Percentiles rank a stretch among this genome's conserved stretches.
Conservation (phyloP, 1,140 invertebrate species). For the Drosophila tropicalis region DNA sequence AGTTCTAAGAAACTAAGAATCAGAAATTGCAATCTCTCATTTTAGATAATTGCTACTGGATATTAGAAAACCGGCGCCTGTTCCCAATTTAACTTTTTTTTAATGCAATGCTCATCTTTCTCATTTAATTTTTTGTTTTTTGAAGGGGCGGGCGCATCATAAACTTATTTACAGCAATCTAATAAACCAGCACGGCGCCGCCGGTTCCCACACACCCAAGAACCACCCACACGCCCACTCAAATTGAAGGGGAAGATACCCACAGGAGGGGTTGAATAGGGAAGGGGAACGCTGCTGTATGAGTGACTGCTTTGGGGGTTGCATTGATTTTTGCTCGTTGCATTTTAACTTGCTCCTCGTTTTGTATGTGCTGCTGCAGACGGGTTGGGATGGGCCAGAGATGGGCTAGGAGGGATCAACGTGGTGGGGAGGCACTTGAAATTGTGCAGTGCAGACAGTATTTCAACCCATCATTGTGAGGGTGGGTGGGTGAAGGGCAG, state of each 20-base stretch:
- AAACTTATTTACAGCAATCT: slow-evolving; percentile 79
- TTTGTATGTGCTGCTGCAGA: slow-evolving; percentile 32
- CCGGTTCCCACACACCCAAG: slow-evolving; percentile 52
- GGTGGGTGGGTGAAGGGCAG: not conserved
- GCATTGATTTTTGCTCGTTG: slow-evolving; percentile 81
- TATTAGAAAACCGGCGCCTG: slow-evolving; percentile 11
- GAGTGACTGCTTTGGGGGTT: slow-evolving; percentile 56
- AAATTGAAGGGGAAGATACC: not conserved
- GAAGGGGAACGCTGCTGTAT: not conserved
- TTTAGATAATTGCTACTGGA: not conserved
- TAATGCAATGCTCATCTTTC: slow-evolving; percentile 21
- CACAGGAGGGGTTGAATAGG: not conserved
- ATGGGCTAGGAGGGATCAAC: not conserved
- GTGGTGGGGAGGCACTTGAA: slow-evolving; percentile 54
- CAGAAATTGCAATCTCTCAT: not conserved
- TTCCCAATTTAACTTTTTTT: slow-evolving; percentile 25
- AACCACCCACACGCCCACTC: slow-evolving; percentile 44
- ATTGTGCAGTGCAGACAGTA: slow-evolving; percentile 78
- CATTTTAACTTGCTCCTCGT: slow-evolving; percentile 82
- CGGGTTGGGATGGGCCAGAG: not conserved
- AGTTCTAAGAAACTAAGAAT: not conserved
- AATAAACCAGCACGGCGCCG: slow-evolving; percentile 74
- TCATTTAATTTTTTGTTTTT: slow-evolving; percentile 35
- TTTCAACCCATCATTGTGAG: slow-evolving; percentile 46
- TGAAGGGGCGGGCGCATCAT: slow-evolving; percentile 50